Percentiles rank a stretch among this genome's conserved stretches.
Conservation (phyloP, 2,113 vertebrate genomes). For the Potamarius usumacintae region DNA sequence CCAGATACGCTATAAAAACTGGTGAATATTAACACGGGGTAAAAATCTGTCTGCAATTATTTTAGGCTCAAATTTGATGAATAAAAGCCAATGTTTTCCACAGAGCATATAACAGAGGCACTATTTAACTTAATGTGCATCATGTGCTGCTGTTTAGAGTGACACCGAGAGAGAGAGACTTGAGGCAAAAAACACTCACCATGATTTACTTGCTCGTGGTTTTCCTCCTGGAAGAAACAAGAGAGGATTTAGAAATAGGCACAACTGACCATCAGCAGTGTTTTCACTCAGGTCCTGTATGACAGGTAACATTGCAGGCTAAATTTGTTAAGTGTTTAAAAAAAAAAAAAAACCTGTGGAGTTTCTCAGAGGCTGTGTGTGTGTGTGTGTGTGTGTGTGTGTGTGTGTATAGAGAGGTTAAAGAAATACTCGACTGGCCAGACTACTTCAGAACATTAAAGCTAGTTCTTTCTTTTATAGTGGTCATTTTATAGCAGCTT, state of each 20-base stretch:
- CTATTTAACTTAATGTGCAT: not conserved
- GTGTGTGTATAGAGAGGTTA: too few species aligned
- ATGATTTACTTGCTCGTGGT: conserved; percentile 64
- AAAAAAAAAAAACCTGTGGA: not conserved
- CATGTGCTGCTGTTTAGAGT: conserved; percentile 15
- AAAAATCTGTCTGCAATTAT: not conserved
- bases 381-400: not conserved
- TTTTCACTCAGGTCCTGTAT: not conserved
- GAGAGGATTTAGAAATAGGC: not conserved
- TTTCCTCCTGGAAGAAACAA: conserved; percentile 64
- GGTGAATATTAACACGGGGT: not conserved
- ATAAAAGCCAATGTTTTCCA: not conserved
- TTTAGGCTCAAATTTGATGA: not conserved
- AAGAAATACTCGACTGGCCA: not conserved
- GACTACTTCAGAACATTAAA: conserved; percentile 10
- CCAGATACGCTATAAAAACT: not conserved
- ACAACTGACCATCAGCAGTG: not conserved
- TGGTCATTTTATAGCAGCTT: not conserved
- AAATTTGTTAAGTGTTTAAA: not conserved
- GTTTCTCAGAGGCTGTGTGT: not conserved
- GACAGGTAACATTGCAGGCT: not conserved
- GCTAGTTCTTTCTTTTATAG: not conserved
- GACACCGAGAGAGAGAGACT: not conserved
- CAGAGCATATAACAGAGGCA: not conserved
- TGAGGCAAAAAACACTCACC: conserved; percentile 62